phyloP scores from a whole-genome alignment of 2,797 vertebrate genomes.

The Gymnoscopelus microlampas region DNA sequence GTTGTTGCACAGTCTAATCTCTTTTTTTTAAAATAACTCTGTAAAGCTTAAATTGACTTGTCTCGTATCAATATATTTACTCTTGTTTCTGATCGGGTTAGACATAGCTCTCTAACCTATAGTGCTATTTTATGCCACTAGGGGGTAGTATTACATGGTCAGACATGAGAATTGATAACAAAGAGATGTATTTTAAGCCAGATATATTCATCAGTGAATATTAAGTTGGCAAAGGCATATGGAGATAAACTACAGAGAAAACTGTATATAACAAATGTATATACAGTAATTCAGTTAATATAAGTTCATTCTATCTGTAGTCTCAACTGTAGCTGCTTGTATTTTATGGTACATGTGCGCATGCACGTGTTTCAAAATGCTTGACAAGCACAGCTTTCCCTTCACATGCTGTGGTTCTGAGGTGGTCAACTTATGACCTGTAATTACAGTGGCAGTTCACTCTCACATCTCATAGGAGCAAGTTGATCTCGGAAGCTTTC shows the following conservation, averaged over 20 bases:
- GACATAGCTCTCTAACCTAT: background rate
- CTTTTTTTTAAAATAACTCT: too few species aligned
- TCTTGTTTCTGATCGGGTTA: background rate
- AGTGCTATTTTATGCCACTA: slow-evolving; percentile 50
- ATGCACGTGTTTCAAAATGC: slow-evolving; percentile 36
- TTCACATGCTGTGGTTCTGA: slow-evolving; percentile 59
- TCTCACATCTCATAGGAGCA: slow-evolving; percentile 59
- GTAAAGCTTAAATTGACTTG: background rate
- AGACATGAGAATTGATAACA: slow-evolving; percentile 19
- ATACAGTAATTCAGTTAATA: background rate
- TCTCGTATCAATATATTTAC: background rate
- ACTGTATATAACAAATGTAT: background rate
- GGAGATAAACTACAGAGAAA: background rate
- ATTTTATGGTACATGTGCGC: slow-evolving; percentile 5
- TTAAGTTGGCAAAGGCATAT: slow-evolving; percentile 9
- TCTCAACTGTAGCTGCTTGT: slow-evolving; percentile 13
- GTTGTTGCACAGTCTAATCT: too few species aligned
- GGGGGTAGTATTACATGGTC: slow-evolving; percentile 67
- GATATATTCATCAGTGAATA: slow-evolving; percentile 6
- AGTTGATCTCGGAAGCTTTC: slow-evolving; percentile 56
- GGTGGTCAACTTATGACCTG: slow-evolving; percentile 79
- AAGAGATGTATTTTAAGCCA: background rate
- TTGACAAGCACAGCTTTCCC: slow-evolving; percentile 69
- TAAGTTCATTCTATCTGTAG: slow-evolving; percentile 14
- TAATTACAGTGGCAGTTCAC: slow-evolving; percentile 76